A percentile compares a stretch with the other conserved stretches of the same genome.
These are phyloP conservation scores for Mormyrops boulengeri DNA, from an alignment of 2,797 vertebrate genomes.

Conservation along the genomic window DNA sequence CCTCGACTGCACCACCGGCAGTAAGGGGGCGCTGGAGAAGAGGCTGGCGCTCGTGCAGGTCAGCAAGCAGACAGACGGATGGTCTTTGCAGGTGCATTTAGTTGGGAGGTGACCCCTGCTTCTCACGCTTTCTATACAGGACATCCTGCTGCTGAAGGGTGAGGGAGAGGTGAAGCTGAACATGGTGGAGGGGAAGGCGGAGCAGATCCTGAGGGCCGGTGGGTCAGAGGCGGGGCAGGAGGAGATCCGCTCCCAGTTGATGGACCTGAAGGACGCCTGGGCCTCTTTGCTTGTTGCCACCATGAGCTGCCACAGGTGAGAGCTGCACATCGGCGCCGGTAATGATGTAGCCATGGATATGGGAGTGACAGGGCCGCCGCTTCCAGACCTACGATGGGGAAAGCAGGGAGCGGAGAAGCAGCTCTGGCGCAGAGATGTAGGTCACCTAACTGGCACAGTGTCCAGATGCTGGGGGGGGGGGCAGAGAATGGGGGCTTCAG, in stretches of 20 bases:
- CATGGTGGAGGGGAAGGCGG: slow-evolving; percentile 90
- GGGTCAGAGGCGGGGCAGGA: slow-evolving; percentile 33
- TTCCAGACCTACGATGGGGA: neutral
- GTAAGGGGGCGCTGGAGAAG: slow-evolving; percentile 74
- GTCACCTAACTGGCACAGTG: slow-evolving; percentile 3
- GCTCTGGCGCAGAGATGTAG: neutral
- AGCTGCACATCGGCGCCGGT: neutral
- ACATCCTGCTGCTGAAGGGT: slow-evolving; percentile 91
- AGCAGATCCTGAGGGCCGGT: slow-evolving; percentile 75
- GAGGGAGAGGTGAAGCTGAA: slow-evolving; percentile 95
- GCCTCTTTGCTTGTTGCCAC: slow-evolving; percentile 72
- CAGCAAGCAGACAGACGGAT: slow-evolving; percentile 7
- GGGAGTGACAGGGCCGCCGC: neutral
- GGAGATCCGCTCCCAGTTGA: slow-evolving; percentile 72
- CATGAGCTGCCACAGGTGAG: slow-evolving; percentile 81
- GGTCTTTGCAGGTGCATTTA: neutral
- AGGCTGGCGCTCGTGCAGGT: slow-evolving; percentile 83
- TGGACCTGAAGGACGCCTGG: slow-evolving; percentile 80
- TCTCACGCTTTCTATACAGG: slow-evolving; percentile 56
- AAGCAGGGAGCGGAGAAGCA: neutral
- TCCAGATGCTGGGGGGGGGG: neutral
- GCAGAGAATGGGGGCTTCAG: neutral
- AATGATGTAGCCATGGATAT: neutral
- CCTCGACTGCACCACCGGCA: slow-evolving; percentile 79
- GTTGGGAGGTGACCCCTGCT: neutral